Evolutionary conservation across 2,888 invertebrate species (phyloP).

Genomic region (Stramonita haemastoma): DNA sequence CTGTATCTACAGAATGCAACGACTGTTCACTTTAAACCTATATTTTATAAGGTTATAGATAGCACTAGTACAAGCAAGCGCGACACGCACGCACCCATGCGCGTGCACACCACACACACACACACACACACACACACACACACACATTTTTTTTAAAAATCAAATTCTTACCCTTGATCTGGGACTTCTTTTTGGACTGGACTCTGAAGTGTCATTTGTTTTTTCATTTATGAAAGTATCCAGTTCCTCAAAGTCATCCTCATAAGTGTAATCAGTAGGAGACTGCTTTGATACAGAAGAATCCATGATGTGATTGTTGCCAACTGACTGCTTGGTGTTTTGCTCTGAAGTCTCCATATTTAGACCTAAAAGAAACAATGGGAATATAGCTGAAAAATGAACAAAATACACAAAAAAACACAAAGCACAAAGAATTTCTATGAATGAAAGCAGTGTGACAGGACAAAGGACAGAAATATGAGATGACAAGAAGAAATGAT

Average conservation of each 20-base stretch:
- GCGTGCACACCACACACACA: not conserved
- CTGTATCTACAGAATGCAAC: no score
- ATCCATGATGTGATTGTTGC: not conserved
- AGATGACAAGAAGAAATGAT: not conserved
- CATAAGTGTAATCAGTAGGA: slow-evolving; percentile 46
- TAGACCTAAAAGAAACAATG: slow-evolving; percentile 3
- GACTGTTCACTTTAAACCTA: no score
- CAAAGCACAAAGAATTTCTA: not conserved
- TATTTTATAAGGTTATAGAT: not conserved
- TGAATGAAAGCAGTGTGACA: not conserved
- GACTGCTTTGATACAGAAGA: not conserved
- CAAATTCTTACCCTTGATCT: not conserved
- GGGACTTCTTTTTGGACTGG: not conserved
- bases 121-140: not conserved
- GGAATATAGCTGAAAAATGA: not conserved
- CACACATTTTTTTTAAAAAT: not conserved
- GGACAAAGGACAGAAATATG: not conserved
- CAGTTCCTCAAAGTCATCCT: slow-evolving; percentile 64
- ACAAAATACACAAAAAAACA: not conserved
- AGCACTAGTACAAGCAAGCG: not conserved
- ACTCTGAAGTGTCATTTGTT: not conserved
- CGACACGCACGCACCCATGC: not conserved
- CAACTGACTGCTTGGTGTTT: not conserved
- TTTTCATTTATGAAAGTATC: slow-evolving; percentile 49
- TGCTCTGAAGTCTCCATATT: slow-evolving; percentile 16